Base-by-base conservation (phyloP, 53 echinoderm and acorn worm genomes). In the Astropecten irregularis region DNA sequence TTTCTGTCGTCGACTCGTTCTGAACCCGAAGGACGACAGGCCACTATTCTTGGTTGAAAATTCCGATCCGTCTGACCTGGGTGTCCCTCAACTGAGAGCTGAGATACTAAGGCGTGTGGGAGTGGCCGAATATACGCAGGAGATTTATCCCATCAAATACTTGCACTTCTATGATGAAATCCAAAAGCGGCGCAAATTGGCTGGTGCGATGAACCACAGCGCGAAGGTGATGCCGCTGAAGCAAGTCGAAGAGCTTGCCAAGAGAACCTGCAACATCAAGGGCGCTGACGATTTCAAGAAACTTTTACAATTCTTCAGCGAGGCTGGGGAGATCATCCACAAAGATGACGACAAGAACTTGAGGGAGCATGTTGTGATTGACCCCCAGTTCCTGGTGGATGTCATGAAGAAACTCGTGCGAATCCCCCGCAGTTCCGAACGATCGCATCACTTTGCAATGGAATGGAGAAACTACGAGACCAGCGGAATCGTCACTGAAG, bases 381-480 rank as follows among this genome's bases (percentile, higher is more conserved):
- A 73, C 35, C 85, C 85, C 13, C 85, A 72, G 66, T 49, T 72
- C n/a, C n/a, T n/a, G n/a, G n/a, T n/a, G n/a, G n/a, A n/a, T n/a
- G n/a, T n/a, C n/a, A n/a, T n/a, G n/a, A 61, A 32, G 15, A 21
- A 30, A 16, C 25, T 69, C 0, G 33, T 73, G 2, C 60, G 18
- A 21, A 9, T 69, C 19, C 73, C 70, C 0, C 69, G 56, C 4
- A 47, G 44, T 27, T 23, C 44, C 13, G 9, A 15, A 0, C 28
- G 47, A 1, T 68, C 68, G 15, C 68, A 68, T 47, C 68, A 47
- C 68, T 68, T 27, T 46, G 68, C 68, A 18, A n/a, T 68, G 6
- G 68, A 68, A 25, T 68, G 68, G 68, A 44, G 27, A 68, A 21
- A 47, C 39, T 68, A 68, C 47, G 47, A 68, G 32, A 47, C 8